These are phyloP conservation scores for Corella eumyota DNA, from an alignment of 23 tunicate genomes.

Conservation along the genomic window DNA sequence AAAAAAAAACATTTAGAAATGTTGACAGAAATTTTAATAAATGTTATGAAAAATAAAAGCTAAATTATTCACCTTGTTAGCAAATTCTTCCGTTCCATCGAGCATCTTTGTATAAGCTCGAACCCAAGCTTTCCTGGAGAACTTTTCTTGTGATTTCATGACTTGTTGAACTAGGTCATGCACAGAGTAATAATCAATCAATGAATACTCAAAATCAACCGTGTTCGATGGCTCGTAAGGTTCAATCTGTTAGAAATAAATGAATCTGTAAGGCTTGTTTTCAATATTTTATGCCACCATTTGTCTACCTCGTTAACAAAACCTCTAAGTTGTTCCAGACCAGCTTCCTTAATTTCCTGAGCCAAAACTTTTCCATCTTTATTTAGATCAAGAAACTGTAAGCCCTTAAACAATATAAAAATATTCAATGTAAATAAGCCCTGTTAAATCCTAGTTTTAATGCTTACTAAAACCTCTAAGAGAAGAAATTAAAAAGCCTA, in stretches of 20 bases:
- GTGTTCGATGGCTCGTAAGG: slow-evolving; percentile 53
- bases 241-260: slow-evolving; percentile 16
- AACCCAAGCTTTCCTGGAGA: slow-evolving; percentile 13
- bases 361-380: slow-evolving; percentile 13
- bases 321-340: slow-evolving; percentile 2
- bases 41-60: not conserved
- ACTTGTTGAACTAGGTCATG: not conserved
- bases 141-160: not conserved
- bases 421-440: too few relatives aligned
- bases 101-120: not conserved
- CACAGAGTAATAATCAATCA: slow-evolving; percentile 21
- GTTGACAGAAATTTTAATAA: slow-evolving; percentile 2
- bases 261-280: not conserved
- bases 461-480: too few relatives aligned
- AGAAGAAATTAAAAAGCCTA: too few relatives aligned
- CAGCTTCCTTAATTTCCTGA: not conserved
- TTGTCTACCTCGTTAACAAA: slow-evolving; percentile 12
- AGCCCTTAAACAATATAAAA: too few relatives aligned
- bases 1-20: not conserved
- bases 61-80: slow-evolving; percentile 7
- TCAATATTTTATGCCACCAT: too few relatives aligned
- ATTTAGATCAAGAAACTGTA: slow-evolving; percentile 6
- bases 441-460: too few relatives aligned
- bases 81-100: slow-evolving; percentile 12
- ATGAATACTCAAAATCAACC: slow-evolving; percentile 47